Evolutionary conservation across 2,113 vertebrate species (phyloP), one percentile per base, ranked within the genome.

Genomic region (Podilymbus podiceps): DNA sequence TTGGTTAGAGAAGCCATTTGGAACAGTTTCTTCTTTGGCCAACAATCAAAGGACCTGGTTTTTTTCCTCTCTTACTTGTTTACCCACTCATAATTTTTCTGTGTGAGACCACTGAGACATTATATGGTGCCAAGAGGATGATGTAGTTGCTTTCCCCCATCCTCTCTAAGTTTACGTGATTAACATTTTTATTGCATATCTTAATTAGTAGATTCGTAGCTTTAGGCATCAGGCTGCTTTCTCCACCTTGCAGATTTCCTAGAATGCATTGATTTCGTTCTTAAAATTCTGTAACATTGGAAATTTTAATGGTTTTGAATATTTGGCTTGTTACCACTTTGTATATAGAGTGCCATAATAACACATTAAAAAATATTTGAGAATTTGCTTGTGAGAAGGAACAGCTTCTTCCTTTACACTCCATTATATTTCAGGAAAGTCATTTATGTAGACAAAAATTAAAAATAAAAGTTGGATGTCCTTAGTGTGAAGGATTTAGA

Each of bases 181-280:
- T 96, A 97, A 95, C 93, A 95, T 95, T 91, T 95, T 97, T 95
- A 94, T 89, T 85, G 68, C 56, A 68, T 95, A 89, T 95, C 87
- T 97, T 95, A 97, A 96, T 95, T 95, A 94, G 87, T 94, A 78
- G 47, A 82, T 78, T 89, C 49, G 52, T 81, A 89, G 91, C 84
- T 95, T 90, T 90, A 69, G 63, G 79, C 83, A 92, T 84, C 68
- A 85, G 94, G 60, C 64, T 92, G 33, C 66, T 82, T 89, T 78
- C 7, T 56, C 12, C 35, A 63, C 52, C 33, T 68, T 66, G 81
- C 69, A 89, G 33, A 7, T 33, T 81, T 78, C 0, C 0, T 85
- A 0, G 0, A 87, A 89, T 49, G 11, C n/a, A 40, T 2, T 31
- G 69, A 49, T 72, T 89, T 75, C 3, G 52, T 93, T 93, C 92